Evolutionary conservation across 2,113 vertebrate species (phyloP).

Genomic region (Columba janthina): DNA sequence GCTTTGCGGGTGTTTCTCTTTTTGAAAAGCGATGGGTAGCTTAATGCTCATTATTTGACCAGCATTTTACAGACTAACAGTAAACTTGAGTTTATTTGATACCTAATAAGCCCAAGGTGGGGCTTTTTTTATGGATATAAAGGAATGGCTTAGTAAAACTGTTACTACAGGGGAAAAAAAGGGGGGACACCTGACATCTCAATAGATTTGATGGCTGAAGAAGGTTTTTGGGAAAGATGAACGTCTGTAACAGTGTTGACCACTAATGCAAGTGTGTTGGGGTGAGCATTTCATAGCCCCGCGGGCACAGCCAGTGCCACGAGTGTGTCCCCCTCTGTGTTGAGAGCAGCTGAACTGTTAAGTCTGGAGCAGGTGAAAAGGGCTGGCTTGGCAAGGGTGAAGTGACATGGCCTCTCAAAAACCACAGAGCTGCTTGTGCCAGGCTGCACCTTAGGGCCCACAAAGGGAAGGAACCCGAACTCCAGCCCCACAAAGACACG

Average conservation of each 20-base stretch:
- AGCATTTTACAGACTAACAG: neutral
- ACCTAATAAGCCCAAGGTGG: neutral
- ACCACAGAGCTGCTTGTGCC: rapidly evolving
- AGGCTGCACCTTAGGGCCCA: rapidly evolving
- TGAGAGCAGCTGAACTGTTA: neutral
- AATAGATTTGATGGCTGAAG: neutral
- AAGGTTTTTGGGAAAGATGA: neutral
- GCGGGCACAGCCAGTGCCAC: rapidly evolving
- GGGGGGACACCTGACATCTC: rapidly evolving
- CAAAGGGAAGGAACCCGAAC: rapidly evolving
- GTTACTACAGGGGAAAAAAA: neutral
- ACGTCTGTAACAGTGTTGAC: rapidly evolving
- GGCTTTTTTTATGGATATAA: neutral
- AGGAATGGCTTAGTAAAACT: neutral
- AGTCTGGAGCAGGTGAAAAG: rapidly evolving
- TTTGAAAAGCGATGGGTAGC: neutral
- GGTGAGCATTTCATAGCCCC: rapidly evolving
- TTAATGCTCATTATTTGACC: neutral
- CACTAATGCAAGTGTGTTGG: rapidly evolving
- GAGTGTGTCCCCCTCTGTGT: rapidly evolving
- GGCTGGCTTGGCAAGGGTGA: neutral
- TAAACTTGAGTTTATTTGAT: neutral
- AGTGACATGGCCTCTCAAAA: rapidly evolving
- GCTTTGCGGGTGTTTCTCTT: rapidly evolving
- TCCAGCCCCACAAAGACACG: too few relatives aligned